Evolutionary conservation across 2,888 invertebrate genomes (phyloP).

Genomic region (Yponomeuta plumbellus): DNA sequence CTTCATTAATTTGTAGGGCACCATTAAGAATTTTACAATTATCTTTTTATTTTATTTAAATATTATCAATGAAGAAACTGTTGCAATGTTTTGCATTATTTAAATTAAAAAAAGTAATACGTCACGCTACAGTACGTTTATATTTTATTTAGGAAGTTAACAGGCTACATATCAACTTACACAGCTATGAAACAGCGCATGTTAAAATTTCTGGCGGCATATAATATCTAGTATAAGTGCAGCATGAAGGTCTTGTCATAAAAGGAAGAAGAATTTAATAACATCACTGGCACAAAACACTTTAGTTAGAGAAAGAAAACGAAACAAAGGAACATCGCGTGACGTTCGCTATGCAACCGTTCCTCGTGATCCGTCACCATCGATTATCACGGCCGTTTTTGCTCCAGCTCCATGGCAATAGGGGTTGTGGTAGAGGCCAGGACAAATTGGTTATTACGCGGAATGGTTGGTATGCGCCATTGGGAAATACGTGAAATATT

Average conservation of each 20-base stretch:
- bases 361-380: background rate
- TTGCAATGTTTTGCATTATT: too few relatives aligned
- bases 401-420: background rate
- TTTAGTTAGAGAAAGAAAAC: background rate
- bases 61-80: too few relatives aligned
- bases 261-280: background rate
- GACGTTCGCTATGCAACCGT: background rate
- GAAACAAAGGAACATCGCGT: background rate
- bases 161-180: too few relatives aligned
- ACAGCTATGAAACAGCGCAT: too few relatives aligned
- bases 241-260: background rate
- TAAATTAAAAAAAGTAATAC: too few relatives aligned
- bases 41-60: too few relatives aligned
- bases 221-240: too few relatives aligned
- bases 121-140: too few relatives aligned
- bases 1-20: too few relatives aligned
- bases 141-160: too few relatives aligned
- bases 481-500: conserved; percentile 12
- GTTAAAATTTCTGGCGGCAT: too few relatives aligned
- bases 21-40: too few relatives aligned
- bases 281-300: background rate
- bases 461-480: conserved; percentile 10
- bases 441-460: background rate
- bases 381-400: background rate
- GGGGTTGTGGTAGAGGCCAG: background rate